Conservation (phyloP, 2,888 invertebrate species). For the Mesoligia furuncula region DNA sequence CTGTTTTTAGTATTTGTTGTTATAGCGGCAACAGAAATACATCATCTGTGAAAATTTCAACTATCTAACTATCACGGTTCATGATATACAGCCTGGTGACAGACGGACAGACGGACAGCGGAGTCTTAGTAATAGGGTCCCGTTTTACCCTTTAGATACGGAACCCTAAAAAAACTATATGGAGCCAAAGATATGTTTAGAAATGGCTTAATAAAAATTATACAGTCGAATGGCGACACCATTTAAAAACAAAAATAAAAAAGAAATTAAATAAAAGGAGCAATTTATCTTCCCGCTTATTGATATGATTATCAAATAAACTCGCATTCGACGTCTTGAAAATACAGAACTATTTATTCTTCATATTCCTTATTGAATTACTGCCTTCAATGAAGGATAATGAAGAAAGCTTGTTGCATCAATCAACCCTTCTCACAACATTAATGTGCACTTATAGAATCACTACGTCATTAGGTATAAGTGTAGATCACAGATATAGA, state of each 20-base stretch:
- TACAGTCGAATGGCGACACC: not conserved
- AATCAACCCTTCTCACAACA: conserved; percentile 20
- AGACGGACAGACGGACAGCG: too few species aligned
- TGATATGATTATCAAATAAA: conserved; percentile 7
- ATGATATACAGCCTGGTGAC: too few species aligned
- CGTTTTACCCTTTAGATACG: too few species aligned
- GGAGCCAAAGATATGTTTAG: not conserved
- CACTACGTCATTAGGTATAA: not conserved
- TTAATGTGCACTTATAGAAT: conserved; percentile 24
- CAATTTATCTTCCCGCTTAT: not conserved
- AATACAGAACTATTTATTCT: not conserved
- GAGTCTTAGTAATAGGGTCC: too few species aligned
- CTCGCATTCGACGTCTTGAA: conserved; percentile 11
- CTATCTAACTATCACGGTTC: too few species aligned
- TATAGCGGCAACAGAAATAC: too few species aligned
- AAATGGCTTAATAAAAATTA: too few species aligned
- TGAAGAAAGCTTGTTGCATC: conserved; percentile 18
- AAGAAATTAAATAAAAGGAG: not conserved
- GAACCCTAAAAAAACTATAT: too few species aligned
- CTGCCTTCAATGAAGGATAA: conserved; percentile 23
- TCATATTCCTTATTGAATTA: conserved; percentile 3
- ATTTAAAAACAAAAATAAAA: not conserved
- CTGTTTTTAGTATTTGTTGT: too few species aligned
- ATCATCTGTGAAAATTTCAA: too few species aligned
- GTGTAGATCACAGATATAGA: too few species aligned